These are phyloP conservation scores for Cylas formicarius DNA, from an alignment of 1,140 invertebrate species.

Conservation along the genomic window DNA sequence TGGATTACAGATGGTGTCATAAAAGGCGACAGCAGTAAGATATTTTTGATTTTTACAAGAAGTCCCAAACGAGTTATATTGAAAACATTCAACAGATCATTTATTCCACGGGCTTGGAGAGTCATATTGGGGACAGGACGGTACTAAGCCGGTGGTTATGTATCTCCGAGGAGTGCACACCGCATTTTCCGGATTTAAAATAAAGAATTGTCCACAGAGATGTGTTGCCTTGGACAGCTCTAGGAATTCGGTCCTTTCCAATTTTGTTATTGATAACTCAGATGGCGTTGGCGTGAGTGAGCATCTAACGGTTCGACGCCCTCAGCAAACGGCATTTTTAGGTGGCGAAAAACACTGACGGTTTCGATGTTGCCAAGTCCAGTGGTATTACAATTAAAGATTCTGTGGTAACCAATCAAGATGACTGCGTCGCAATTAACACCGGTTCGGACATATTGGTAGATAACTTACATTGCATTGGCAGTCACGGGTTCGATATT, in stretches of 20 bases:
- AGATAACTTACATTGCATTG: slow-evolving; percentile 9
- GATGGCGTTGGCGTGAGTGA: slow-evolving; percentile 1
- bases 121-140: too few species aligned
- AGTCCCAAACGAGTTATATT: too few species aligned
- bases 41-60: too few species aligned
- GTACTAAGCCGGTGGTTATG: too few species aligned
- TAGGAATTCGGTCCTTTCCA: neutral
- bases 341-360: slow-evolving; percentile 13
- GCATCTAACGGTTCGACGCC: neutral
- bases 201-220: neutral
- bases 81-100: too few species aligned
- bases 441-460: slow-evolving; percentile 2
- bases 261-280: neutral
- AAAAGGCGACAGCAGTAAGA: too few species aligned
- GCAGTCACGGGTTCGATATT: slow-evolving; percentile 9
- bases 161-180: too few species aligned
- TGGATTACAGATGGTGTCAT: too few species aligned
- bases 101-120: too few species aligned
- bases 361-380: slow-evolving; percentile 4
- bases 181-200: neutral
- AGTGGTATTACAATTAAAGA: neutral
- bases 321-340: neutral
- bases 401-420: slow-evolving; percentile 7
- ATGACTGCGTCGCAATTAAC: slow-evolving; percentile 11
- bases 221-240: neutral